A percentile compares a stretch with the other conserved stretches of the same genome.
Evolutionary conservation across 2,888 invertebrate genomes (phyloP).

Genomic region (Frankliniella intonsa): DNA sequence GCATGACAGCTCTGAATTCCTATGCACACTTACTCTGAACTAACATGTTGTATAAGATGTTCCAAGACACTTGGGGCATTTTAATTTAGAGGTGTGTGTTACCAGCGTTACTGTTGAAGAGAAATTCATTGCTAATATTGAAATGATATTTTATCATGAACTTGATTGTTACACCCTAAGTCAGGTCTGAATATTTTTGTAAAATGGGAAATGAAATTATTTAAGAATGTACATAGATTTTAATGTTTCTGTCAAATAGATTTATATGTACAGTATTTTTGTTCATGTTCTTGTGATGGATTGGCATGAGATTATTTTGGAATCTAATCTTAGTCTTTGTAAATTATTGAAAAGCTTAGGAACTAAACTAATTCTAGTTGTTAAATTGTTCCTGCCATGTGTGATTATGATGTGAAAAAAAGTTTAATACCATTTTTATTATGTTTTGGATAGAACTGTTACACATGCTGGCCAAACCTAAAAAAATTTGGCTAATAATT

Average conservation of each 20-base stretch:
- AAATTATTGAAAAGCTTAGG: neutral
- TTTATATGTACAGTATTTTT: constrained; percentile 27
- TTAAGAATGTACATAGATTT: neutral
- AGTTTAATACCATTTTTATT: neutral
- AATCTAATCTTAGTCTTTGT: neutral
- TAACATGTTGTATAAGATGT: too few relatives aligned
- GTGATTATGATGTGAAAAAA: constrained; percentile 8
- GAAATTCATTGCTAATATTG: neutral
- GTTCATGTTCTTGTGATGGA: constrained; percentile 24
- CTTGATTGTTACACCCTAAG: neutral
- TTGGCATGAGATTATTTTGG: constrained; percentile 23
- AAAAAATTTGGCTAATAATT: neutral
- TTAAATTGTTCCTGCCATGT: constrained; percentile 15
- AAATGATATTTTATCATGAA: constrained; percentile 25
- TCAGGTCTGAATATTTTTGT: constrained; percentile 18
- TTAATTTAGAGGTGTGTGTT: too few relatives aligned
- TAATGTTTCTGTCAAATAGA: constrained; percentile 6
- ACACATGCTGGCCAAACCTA: constrained; percentile 15
- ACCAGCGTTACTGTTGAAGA: too few relatives aligned
- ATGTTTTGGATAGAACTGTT: neutral
- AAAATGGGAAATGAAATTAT: constrained; percentile 18
- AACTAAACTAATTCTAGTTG: neutral
- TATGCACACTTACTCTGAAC: too few relatives aligned
- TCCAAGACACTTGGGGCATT: too few relatives aligned
- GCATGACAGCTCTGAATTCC: too few relatives aligned